Evolutionary conservation across 1,140 invertebrate genomes (phyloP).

Genomic region (Archegozetes longisetosus): DNA sequence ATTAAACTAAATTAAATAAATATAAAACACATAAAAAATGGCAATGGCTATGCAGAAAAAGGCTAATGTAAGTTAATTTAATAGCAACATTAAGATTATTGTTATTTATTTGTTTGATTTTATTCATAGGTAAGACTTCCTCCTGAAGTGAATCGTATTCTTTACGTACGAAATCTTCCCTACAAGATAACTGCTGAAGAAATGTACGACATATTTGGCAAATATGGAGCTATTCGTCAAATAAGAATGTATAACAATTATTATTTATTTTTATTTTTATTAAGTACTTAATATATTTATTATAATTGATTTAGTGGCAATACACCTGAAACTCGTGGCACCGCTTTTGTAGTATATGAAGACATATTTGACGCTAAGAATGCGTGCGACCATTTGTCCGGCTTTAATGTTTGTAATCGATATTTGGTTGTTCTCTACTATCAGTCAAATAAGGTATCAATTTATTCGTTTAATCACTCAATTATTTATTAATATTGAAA

Average conservation of each 20-base stretch:
- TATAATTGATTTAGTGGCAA: conserved; percentile 56
- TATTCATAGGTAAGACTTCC: conserved; percentile 52
- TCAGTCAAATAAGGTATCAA: conserved; percentile 39
- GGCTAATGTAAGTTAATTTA: not conserved
- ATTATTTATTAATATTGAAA: conserved; percentile 1
- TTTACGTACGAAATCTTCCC: conserved; percentile 92
- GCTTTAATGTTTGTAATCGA: conserved; percentile 97
- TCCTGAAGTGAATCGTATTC: conserved; percentile 93
- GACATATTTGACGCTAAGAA: conserved; percentile 99
- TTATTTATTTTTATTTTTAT: not conserved
- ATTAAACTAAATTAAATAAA: no score
- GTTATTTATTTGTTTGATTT: not conserved
- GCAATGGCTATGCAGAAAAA: not conserved
- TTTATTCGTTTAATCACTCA: conserved; percentile 27
- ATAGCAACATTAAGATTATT: not conserved
- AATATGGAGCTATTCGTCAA: conserved; percentile 97
- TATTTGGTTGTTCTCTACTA: conserved; percentile 97
- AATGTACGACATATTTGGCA: conserved; percentile 99
- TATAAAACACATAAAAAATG: no score
- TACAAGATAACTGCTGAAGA: conserved; percentile 99
- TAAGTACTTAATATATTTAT: conserved; percentile 15
- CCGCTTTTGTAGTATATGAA: conserved; percentile 98
- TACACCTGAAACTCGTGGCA: conserved; percentile 91
- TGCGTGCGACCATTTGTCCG: conserved; percentile 96
- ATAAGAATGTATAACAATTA: conserved; percentile 75